phyloP scores from a whole-genome alignment of 2,797 vertebrate genomes.

The Gastrophryne carolinensis region DNA sequence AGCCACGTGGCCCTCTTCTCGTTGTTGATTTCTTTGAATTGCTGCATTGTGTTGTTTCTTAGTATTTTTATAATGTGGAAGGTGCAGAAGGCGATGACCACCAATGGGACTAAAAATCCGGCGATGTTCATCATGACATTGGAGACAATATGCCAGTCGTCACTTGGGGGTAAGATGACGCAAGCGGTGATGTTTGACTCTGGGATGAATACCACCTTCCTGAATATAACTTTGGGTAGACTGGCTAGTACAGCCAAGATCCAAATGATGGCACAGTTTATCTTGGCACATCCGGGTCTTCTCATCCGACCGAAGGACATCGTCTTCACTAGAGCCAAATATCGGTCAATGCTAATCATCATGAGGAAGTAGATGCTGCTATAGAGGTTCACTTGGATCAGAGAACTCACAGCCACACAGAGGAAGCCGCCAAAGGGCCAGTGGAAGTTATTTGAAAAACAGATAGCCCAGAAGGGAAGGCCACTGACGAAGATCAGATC shows the following conservation, averaged over 20 bases:
- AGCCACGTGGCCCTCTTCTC: conserved; percentile 76
- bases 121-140: conserved; percentile 73
- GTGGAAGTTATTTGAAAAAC: conserved; percentile 70
- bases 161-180: conserved; percentile 65
- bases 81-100: conserved; percentile 75
- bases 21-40: conserved; percentile 63
- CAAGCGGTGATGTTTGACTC: conserved; percentile 68
- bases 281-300: conserved; percentile 68
- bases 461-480: conserved; percentile 86
- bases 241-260: conserved; percentile 73
- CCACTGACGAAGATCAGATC: conserved; percentile 79
- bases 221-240: conserved; percentile 74
- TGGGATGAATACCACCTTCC: conserved; percentile 63
- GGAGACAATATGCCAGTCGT: conserved; percentile 70
- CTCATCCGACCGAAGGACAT: conserved; percentile 78
- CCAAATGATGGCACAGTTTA: conserved; percentile 80
- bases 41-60: conserved; percentile 64
- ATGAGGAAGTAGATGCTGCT: conserved; percentile 83
- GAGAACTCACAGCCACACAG: conserved; percentile 74
- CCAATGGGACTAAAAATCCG: conserved; percentile 79
- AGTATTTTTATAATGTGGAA: conserved; percentile 72
- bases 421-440: conserved; percentile 84
- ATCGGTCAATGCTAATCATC: conserved; percentile 88
- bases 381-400: conserved; percentile 78
- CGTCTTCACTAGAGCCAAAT: conserved; percentile 84